Evolutionary conservation across 2,888 invertebrate genomes (phyloP), one percentile per base, ranked within the genome.

Genomic region (Aphidoletes aphidimyza): DNA sequence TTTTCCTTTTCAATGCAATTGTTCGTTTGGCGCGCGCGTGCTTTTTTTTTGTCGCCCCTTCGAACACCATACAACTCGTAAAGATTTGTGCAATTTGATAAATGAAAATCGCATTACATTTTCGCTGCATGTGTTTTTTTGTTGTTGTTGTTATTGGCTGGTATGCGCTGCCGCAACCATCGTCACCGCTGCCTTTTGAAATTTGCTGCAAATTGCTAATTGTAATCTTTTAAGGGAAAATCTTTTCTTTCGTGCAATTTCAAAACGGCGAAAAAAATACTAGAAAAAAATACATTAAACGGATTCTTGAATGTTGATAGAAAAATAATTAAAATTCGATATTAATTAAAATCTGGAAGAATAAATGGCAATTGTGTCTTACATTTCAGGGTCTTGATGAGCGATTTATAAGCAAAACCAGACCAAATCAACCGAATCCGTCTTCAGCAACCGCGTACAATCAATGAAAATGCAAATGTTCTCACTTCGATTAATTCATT

Each of bases 11-110:
- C 69, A 11, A 14, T 34, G 3, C 30, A 3, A 30, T 1, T 30
- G 30, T 69, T 3, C 26, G 8, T 54, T 54, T 22, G 54, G 22
- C 54, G 22, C 42, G 42, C 14, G 8, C 42, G 14, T 9, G 14
- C 6, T 14, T 42, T 42, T 42, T 6, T 42, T 42, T 42, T n/a
- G n/a, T 42, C 14, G 42, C 14, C 14, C 42, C 42, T 9, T 42
- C 42, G 14, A 3, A 54, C 5, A 22, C 54, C 2, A 54, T 69
- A 30, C 34, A 69, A 69, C 34, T 69, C 69, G 69, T 69, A 69
- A n/a, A 69, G 69, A 69, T 69, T 69, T 69, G 69, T 69, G 69
- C 69, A 69, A 69, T 69, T 69, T 69, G 69, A 69, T 69, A 69
- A 69, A 69, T 69, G 69, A 69, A 69, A 69, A 69, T 69, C 69